Conservation (phyloP, 2,113 vertebrate genomes). For the Smithornis capensis region DNA sequence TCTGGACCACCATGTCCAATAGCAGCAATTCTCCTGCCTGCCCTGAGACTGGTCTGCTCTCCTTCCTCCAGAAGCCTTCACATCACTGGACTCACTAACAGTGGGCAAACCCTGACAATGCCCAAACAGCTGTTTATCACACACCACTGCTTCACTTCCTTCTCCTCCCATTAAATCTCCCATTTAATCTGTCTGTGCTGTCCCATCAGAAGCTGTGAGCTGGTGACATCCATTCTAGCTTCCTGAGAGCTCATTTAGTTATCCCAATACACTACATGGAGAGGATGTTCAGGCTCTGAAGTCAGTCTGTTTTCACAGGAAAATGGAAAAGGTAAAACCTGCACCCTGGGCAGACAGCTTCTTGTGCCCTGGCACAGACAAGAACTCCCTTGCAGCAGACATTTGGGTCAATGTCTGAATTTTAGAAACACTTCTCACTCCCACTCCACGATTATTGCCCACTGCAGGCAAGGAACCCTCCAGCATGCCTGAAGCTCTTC, state of each 20-base stretch:
- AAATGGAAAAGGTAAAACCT: background rate
- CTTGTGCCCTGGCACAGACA: background rate
- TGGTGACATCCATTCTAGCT: background rate
- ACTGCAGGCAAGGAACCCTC: background rate
- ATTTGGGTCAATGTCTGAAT: background rate
- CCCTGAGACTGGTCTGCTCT: background rate
- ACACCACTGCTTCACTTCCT: background rate
- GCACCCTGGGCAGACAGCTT: background rate
- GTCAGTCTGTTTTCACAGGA: background rate
- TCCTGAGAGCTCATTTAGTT: background rate
- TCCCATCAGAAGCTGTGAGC: background rate
- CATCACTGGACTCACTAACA: rapidly evolving
- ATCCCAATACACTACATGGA: background rate
- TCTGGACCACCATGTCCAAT: rapidly evolving
- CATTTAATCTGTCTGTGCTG: background rate
- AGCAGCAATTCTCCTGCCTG: background rate
- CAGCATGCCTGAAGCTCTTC: background rate
- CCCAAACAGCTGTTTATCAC: background rate
- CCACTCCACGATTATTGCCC: background rate
- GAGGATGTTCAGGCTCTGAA: background rate
- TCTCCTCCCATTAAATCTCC: background rate
- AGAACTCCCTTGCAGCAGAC: background rate
- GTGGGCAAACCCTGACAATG: background rate
- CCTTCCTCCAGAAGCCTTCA: background rate
- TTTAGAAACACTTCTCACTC: background rate